Percentiles rank a stretch among this genome's conserved stretches.
Evolutionary conservation across 2,113 vertebrate species (phyloP).

Genomic region (Patagioenas fasciata): DNA sequence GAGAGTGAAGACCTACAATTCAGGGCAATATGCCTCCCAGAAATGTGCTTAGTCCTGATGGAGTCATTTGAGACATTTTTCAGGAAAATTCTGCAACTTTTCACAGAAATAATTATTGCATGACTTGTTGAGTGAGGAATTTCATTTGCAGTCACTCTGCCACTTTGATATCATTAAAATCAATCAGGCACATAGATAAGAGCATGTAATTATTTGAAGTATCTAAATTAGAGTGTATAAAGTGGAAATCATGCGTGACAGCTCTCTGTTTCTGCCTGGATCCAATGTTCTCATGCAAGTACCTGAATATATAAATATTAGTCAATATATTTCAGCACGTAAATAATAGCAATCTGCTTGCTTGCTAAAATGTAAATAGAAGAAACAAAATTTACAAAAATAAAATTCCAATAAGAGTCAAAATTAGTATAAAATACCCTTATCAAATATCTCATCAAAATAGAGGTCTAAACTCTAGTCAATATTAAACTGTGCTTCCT

Average conservation of each 20-base stretch:
- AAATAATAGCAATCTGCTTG: not conserved
- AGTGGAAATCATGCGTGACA: not conserved
- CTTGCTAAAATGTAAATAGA: not conserved
- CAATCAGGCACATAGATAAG: not conserved
- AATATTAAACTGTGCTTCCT: not conserved
- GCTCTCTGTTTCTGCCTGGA: not conserved
- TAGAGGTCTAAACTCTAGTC: not conserved
- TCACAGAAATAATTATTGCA: not conserved
- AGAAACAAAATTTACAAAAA: not conserved
- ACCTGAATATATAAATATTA: not conserved
- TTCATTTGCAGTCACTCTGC: not conserved
- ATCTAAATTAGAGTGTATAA: not conserved
- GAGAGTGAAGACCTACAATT: not conserved
- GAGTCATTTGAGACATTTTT: not conserved
- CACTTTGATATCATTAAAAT: constrained; percentile 5
- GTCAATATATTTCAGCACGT: not conserved
- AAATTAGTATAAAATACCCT: not conserved
- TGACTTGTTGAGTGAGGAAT: not conserved
- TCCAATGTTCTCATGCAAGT: not conserved
- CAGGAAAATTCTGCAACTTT: constrained; percentile 3
- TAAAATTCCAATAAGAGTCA: not conserved
- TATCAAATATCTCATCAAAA: not conserved
- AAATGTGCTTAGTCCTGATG: not conserved
- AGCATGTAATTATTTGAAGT: not conserved
- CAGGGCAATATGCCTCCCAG: not conserved